Percentiles rank a stretch among this genome's conserved stretches.
Evolutionary conservation across 2,113 vertebrate genomes (phyloP).

Genomic region (Nycticebus coucang): DNA sequence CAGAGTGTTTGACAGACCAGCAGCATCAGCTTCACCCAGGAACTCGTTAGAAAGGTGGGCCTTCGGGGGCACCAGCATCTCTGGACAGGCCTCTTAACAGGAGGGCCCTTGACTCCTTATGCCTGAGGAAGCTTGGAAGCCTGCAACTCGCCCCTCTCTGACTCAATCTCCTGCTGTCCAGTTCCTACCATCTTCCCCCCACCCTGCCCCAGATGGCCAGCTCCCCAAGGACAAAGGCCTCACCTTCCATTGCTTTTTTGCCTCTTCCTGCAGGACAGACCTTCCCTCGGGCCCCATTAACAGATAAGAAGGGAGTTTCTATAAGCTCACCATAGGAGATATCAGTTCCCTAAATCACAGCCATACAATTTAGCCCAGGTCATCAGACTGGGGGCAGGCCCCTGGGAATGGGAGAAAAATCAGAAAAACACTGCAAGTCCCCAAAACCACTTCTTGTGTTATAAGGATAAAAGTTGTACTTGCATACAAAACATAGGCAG

Average conservation of each 20-base stretch:
- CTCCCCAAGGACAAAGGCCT: not conserved
- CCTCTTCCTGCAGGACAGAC: not conserved
- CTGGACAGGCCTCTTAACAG: not conserved
- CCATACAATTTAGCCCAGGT: not conserved
- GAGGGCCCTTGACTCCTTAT: too few species aligned
- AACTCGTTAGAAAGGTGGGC: not conserved
- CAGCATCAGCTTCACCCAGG: not conserved
- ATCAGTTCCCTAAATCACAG: not conserved
- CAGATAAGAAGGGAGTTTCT: not conserved
- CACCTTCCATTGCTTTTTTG: not conserved
- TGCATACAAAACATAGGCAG: not conserved
- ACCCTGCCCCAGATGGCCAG: too few species aligned
- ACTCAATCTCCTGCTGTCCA: not conserved
- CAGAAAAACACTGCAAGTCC: not conserved
- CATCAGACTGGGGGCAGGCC: not conserved
- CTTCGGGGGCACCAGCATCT: not conserved
- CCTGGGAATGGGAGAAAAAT: conserved; percentile 1
- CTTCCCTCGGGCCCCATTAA: not conserved
- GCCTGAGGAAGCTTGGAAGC: not conserved
- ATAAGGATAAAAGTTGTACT: not conserved
- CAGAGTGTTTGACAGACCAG: not conserved
- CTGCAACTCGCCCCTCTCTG: not conserved
- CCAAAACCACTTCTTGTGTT: not conserved
- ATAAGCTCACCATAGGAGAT: not conserved
- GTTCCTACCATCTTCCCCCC: not conserved